These are phyloP conservation scores for Aethes cnicana DNA, from an alignment of 2,888 invertebrate species.

Conservation along the genomic window DNA sequence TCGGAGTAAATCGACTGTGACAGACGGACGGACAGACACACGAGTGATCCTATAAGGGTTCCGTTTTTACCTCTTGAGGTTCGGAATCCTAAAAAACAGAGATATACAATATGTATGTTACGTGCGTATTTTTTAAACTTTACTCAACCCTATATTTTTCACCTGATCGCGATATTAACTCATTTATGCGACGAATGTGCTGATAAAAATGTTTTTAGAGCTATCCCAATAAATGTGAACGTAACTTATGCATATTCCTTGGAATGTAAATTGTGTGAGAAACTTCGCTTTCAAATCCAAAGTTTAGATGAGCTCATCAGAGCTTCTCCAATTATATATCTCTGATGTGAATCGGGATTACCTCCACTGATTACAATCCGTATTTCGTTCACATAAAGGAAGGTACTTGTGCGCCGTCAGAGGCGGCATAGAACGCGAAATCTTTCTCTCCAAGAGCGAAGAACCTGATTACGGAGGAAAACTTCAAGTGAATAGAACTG, in stretches of 20 bases:
- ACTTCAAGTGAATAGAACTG: too few species aligned
- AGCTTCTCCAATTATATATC: slow-evolving; percentile 22
- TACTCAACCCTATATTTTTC: slow-evolving; percentile 18
- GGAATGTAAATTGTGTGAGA: slow-evolving; percentile 13
- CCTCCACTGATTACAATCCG: slow-evolving; percentile 22
- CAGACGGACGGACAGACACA: too few species aligned
- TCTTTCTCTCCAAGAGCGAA: too few species aligned
- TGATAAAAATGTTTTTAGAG: not conserved
- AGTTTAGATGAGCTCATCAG: slow-evolving; percentile 24
- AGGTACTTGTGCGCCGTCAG: not conserved
- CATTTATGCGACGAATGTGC: slow-evolving; percentile 1
- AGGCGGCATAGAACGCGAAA: not conserved
- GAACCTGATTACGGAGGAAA: too few species aligned
- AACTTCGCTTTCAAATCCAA: slow-evolving; percentile 1
- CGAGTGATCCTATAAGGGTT: too few species aligned
- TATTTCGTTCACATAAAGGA: slow-evolving; percentile 11
- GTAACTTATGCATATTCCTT: not conserved
- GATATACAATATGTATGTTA: too few species aligned
- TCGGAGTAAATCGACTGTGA: too few species aligned
- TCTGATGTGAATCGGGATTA: slow-evolving; percentile 21
- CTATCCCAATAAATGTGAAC: not conserved
- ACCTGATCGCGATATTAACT: slow-evolving; percentile 11
- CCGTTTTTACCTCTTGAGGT: too few species aligned
- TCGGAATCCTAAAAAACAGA: too few species aligned
- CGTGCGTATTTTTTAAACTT: not conserved